Evolutionary conservation across 2,113 vertebrate genomes (phyloP).

Genomic region (Phalacrocorax aristotelis): DNA sequence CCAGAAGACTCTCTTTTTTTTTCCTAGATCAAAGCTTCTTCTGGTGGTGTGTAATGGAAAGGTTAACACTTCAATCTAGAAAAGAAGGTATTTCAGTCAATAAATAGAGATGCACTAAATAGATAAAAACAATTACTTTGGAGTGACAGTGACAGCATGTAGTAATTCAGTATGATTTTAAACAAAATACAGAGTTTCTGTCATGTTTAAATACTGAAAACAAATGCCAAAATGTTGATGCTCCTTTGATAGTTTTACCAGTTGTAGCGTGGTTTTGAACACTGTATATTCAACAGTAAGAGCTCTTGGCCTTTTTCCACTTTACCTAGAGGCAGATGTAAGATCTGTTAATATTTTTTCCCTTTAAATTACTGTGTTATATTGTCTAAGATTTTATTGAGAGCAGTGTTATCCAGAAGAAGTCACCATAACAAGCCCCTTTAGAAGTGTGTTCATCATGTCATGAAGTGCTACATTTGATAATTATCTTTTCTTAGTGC

Average conservation of each 20-base stretch:
- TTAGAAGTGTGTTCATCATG: neutral
- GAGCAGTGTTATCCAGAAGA: neutral
- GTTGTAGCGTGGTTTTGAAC: neutral
- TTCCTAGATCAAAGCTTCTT: rapidly evolving
- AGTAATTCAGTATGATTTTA: neutral
- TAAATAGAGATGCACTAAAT: neutral
- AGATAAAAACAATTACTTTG: neutral
- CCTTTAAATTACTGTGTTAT: neutral
- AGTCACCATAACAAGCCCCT: neutral
- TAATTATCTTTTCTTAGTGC: neutral
- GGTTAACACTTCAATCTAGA: neutral
- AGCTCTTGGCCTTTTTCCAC: neutral
- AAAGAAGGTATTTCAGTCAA: neutral
- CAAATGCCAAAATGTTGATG: neutral
- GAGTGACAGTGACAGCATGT: neutral
- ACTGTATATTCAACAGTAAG: neutral
- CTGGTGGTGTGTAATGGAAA: neutral
- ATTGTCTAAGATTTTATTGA: neutral
- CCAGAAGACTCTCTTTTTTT: neutral
- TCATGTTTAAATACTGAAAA: neutral
- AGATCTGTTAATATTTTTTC: neutral
- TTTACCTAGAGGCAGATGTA: neutral
- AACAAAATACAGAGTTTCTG: neutral
- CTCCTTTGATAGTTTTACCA: neutral
- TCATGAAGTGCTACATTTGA: neutral